Base-by-base conservation (phyloP, 2,888 invertebrate species). In the Stenchaetothrips biformis region DNA sequence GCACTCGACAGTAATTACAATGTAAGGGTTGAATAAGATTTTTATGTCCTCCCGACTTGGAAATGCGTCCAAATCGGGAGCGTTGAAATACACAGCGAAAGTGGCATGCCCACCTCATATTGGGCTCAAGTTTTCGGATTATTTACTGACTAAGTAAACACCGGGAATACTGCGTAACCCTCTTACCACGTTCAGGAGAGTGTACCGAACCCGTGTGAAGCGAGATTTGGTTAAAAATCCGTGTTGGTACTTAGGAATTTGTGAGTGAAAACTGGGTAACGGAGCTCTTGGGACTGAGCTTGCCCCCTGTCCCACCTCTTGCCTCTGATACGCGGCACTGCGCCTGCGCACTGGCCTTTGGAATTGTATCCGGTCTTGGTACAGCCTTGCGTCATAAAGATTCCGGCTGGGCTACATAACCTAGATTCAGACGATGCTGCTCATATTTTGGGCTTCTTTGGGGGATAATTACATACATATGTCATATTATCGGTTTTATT, bases 1-100 rank as follows among this genome's bases (percentile, higher is more conserved):
- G 95, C 96, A 89, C 92, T 97, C 91, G 97, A 97, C 93, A 93
- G 92, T 91, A 95, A 95, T 91, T 95, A 97, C 92, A 96, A 97
- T 96, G 97, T 97, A 95, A 96, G 96, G 83, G 81, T 79, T 47
- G n/a, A 53, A 79, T 62, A 59, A 59, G 53, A 79, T 59, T 79
- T 53, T 27, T 79, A 47, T 18, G 53, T 79, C 49, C 59, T 48
- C 18, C 53, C 62, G 79, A 79, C 62, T 53, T 48, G 11, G 62
- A 79, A 79, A 59, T 79, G 25, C 53, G 79, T 79, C 62, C 79
- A 79, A 79, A 62, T 79, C 53, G 27, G 37, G 67, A 79, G 67
- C 27, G 74, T 82, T 81, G 81, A 82, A 82, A 82, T 81, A 81
- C 82, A 81, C 82, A 82, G 82, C 82, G 83, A 83, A 83, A 83